phyloP scores from a whole-genome alignment of 2,797 vertebrate genomes.

The Pelobates cultripes region DNA sequence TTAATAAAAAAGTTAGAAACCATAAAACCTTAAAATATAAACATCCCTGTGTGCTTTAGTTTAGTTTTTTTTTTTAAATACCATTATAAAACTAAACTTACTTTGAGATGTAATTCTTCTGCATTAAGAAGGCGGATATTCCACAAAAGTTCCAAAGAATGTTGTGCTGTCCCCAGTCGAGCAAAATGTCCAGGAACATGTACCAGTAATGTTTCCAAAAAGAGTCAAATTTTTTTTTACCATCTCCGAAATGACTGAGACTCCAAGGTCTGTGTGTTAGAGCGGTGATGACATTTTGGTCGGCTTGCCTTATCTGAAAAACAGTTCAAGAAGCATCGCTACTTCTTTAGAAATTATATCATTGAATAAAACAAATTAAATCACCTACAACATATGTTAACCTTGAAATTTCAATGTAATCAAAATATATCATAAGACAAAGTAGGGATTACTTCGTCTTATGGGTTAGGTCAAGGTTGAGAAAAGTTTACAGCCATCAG shows the following conservation, averaged over 20 bases:
- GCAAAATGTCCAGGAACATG: constrained; percentile 77
- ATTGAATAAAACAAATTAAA: too few relatives aligned
- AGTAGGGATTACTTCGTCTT: too few relatives aligned
- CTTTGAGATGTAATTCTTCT: constrained; percentile 90
- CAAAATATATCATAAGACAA: too few relatives aligned
- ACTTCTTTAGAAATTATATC: too few relatives aligned
- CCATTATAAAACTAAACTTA: constrained; percentile 71
- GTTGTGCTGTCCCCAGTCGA: constrained; percentile 90
- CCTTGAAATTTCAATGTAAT: too few relatives aligned
- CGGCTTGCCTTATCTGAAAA: constrained; percentile 88
- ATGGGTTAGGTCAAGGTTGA: too few relatives aligned
- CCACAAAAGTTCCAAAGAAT: constrained; percentile 92
- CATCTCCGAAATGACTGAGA: constrained; percentile 82
- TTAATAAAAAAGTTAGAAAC: too few relatives aligned
- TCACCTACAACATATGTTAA: too few relatives aligned
- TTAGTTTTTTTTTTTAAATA: too few relatives aligned
- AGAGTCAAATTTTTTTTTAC: constrained; percentile 73
- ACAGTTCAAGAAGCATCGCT: not conserved
- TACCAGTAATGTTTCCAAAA: constrained; percentile 79
- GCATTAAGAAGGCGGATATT: constrained; percentile 88
- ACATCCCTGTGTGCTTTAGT: too few relatives aligned
- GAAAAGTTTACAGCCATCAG: too few relatives aligned
- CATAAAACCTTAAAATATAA: too few relatives aligned
- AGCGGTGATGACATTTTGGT: constrained; percentile 87
- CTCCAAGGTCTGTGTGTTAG: constrained; percentile 92